Evolutionary conservation across 2,113 vertebrate species (phyloP), one percentile per base, ranked within the genome.

Genomic region (Pseudolaguvia tuberculata): DNA sequence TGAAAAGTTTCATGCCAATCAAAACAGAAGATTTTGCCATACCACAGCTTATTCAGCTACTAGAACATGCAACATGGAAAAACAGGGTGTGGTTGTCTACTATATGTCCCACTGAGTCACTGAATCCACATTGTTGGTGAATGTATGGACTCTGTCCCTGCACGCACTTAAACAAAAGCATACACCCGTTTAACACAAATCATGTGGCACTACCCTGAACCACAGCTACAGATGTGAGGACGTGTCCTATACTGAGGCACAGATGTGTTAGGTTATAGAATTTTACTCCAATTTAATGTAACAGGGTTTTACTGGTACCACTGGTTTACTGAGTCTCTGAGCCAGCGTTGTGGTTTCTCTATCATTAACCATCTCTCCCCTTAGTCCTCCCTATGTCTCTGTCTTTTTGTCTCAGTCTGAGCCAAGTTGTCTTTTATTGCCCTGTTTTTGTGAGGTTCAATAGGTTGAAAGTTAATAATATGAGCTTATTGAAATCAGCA

Each of bases 241-340:
- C 8, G 4, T 80, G 75, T 56, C 53, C 45, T 35, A 11, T 42
- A n/a, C 14, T 29, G 50, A 80, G 75, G 79, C 67, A n/a, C 83
- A 89, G 80, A 88, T 87, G 87, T 86, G 84, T 83, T 21, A 83
- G 75, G 88, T 90, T 86, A 86, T 86, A 76, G 81, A 75, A 82
- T 84, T 82, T 83, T 79, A 85, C 80, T 73, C 73, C 77, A 78
- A 73, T 87, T 88, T 87, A 84, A 85, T 61, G 86, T 83, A 86
- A 88, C 78, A 82, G 67, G 70, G 78, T 79, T 84, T 87, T 86
- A 88, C 82, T 83, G 71, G 78, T 80, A 78, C 82, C 84, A 81
- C 69, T 78, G 69, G 62, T 72, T 62, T 73, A 62, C 63, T 69
- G 66, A 65, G 61, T 67, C 71, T 78, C 70, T 78, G 58, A 78